Evolutionary conservation across 2,113 vertebrate species (phyloP).

Genomic region (Pedetes capensis): DNA sequence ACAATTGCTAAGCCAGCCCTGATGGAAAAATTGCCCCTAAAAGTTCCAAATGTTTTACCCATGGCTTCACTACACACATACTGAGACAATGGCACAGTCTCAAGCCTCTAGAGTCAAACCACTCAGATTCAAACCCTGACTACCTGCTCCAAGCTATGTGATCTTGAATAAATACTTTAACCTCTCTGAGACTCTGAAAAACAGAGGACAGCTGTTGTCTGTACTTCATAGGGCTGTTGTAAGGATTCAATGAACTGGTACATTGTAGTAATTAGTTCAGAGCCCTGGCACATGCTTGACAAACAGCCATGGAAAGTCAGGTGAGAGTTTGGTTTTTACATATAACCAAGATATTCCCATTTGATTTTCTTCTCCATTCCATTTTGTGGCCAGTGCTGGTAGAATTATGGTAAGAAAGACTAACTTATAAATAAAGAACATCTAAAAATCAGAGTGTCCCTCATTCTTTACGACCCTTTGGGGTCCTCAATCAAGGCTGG

Average conservation of each 20-base stretch:
- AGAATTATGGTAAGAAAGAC: not conserved
- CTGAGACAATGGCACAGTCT: not conserved
- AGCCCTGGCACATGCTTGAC: not conserved
- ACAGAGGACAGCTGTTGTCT: not conserved
- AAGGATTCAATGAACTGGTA: too few relatives aligned
- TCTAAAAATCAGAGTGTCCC: not conserved
- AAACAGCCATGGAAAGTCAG: not conserved
- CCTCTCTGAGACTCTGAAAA: conserved; percentile 13
- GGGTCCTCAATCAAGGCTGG: not conserved
- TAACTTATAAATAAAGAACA: not conserved
- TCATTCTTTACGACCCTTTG: not conserved
- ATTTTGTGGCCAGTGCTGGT: not conserved
- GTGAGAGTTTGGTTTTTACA: not conserved
- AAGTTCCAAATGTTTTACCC: not conserved
- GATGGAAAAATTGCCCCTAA: not conserved
- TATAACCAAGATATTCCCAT: not conserved
- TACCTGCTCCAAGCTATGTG: not conserved
- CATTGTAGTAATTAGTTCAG: not conserved
- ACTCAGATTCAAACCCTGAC: not conserved
- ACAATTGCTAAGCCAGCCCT: not conserved
- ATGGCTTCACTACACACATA: not conserved
- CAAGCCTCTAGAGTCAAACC: not conserved
- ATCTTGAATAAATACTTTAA: not conserved
- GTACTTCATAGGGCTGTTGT: too few relatives aligned
- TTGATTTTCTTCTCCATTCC: not conserved